Evolutionary conservation across 1,140 invertebrate genomes (phyloP).

Genomic region (Neodiprion virginianus): DNA sequence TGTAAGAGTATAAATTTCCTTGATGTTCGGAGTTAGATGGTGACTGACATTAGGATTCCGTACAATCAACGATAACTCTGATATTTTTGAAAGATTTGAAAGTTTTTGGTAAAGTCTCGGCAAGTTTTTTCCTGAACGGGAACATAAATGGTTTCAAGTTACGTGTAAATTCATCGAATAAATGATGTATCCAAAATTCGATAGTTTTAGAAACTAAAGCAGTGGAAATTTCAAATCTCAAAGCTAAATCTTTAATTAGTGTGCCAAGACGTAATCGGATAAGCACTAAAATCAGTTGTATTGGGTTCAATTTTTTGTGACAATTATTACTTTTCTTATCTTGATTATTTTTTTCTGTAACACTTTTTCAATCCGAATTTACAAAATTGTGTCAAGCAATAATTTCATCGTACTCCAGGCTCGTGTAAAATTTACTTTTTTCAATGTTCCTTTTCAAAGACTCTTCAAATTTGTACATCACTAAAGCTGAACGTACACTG

Average conservation of each 20-base stretch:
- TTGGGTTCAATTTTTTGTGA: conserved; percentile 4
- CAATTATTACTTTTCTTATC: conserved; percentile 11
- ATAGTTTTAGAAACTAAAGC: conserved; percentile 20
- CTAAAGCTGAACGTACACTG: conserved; percentile 12
- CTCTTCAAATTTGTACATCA: conserved; percentile 13
- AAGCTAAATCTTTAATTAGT: not conserved
- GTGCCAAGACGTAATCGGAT: too few species aligned
- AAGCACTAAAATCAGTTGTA: too few species aligned
- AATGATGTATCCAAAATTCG: conserved; percentile 25
- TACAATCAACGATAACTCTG: conserved; percentile 8
- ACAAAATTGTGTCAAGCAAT: not conserved
- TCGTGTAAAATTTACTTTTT: too few species aligned
- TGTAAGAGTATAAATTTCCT: conserved; percentile 34
- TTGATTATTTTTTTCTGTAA: conserved; percentile 13
- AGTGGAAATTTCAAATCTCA: conserved; percentile 22
- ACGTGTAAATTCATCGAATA: conserved; percentile 26
- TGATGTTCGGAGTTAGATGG: not conserved
- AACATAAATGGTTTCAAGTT: conserved; percentile 27
- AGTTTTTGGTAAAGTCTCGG: conserved; percentile 22
- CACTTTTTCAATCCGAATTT: conserved; percentile 10
- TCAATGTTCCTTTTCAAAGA: too few species aligned
- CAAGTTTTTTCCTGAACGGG: conserved; percentile 22
- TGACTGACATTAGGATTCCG: conserved; percentile 24
- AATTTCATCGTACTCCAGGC: conserved; percentile 12
- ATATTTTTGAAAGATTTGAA: conserved; percentile 31